phyloP scores from a whole-genome alignment of 2,113 vertebrate species.

The Oncorhynchus tshawytscha region DNA sequence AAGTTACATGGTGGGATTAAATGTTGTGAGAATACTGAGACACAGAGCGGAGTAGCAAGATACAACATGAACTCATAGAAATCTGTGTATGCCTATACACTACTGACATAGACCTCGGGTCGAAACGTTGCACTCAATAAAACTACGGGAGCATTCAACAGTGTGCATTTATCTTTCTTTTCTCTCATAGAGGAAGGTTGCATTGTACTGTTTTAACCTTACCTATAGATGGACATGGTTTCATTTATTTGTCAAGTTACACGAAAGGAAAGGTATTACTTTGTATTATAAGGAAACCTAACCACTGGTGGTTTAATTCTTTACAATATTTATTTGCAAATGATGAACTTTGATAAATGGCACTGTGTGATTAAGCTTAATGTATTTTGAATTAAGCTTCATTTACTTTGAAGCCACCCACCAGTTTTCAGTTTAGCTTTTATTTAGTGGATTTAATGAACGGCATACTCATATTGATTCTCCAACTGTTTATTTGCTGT shows the following conservation, averaged over 20 bases:
- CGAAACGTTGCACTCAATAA: too few relatives aligned
- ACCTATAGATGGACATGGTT: too few relatives aligned
- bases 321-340: not conserved
- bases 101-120: too few relatives aligned
- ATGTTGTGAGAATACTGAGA: not conserved
- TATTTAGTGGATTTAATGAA: conserved; percentile 22
- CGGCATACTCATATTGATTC: conserved; percentile 31
- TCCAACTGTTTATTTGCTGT: conserved; percentile 3
- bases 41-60: not conserved
- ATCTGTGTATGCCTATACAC: too few relatives aligned
- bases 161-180: too few relatives aligned
- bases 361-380: not conserved
- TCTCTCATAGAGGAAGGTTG: not conserved
- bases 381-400: not conserved
- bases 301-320: not conserved
- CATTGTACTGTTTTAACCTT: not conserved
- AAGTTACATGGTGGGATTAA: conserved; percentile 2
- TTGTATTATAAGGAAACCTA: not conserved
- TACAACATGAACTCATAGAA: too few relatives aligned
- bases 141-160: too few relatives aligned
- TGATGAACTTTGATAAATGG: not conserved
- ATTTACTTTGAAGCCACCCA: conserved; percentile 31
- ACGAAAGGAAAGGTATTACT: not conserved
- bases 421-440: conserved; percentile 13
- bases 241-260: not conserved